Evolutionary conservation across 2,888 invertebrate species (phyloP).

Genomic region (Drosophila mimetica): DNA sequence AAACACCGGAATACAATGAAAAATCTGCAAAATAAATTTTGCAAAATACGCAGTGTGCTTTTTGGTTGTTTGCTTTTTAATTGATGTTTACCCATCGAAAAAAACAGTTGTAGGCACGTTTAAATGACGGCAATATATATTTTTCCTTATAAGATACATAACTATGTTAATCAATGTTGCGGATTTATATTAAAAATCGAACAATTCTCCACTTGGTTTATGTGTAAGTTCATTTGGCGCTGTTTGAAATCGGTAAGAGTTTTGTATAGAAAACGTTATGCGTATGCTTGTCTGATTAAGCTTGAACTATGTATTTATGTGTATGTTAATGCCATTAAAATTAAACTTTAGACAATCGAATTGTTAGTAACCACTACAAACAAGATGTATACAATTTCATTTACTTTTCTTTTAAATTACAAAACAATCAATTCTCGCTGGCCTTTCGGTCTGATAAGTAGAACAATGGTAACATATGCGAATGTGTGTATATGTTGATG

Average conservation of each 20-base stretch:
- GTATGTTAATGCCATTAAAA: conserved; percentile 24
- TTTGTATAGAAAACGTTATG: conserved; percentile 56
- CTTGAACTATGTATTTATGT: conserved; percentile 39
- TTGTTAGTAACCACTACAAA: conserved; percentile 27
- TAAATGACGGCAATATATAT: conserved; percentile 44
- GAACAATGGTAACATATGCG: conserved; percentile 56
- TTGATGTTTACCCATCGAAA: conserved; percentile 12
- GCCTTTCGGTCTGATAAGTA: conserved; percentile 43
- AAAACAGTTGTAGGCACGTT: conserved; percentile 22
- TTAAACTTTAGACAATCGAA: conserved; percentile 26
- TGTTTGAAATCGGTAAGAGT: conserved; percentile 67
- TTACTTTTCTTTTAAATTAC: conserved; percentile 9
- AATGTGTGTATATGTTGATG: conserved; percentile 43
- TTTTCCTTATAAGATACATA: conserved; percentile 36
- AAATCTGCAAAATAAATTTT: conserved; percentile 21
- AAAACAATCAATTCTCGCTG: conserved; percentile 48
- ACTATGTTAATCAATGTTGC: conserved; percentile 40
- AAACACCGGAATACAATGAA: conserved; percentile 20
- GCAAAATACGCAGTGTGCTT: background rate
- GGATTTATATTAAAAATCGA: conserved; percentile 35
- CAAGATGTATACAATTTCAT: conserved; percentile 18
- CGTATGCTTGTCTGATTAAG: conserved; percentile 41
- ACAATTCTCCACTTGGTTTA: conserved; percentile 40
- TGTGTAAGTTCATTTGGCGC: conserved; percentile 75
- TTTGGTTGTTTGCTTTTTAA: conserved; percentile 1